Percentiles rank a stretch among this genome's conserved stretches.
phyloP scores from a whole-genome alignment of 1,140 invertebrate species.

The Aphelenchoides fujianensis region DNA sequence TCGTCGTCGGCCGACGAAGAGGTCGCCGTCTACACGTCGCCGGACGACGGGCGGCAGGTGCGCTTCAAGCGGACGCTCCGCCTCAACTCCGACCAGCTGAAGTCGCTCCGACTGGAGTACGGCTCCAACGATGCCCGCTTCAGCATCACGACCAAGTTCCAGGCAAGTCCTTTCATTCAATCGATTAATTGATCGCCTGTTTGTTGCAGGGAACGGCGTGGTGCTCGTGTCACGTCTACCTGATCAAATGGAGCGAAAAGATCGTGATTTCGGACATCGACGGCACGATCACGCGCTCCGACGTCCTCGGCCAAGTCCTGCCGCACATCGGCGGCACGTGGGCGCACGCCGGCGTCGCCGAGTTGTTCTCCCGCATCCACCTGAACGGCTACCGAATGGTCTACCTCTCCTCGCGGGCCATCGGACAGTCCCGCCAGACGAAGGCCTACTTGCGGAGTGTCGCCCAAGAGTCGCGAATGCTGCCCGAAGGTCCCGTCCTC shows the following conservation, averaged over 20 bases:
- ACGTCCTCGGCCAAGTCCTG: constrained; percentile 95
- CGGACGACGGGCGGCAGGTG: constrained; percentile 31
- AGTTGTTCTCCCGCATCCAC: constrained; percentile 93
- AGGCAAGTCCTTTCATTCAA: constrained; percentile 67
- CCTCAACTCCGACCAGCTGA: constrained; percentile 86
- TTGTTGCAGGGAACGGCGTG: constrained; percentile 94
- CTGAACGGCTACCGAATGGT: constrained; percentile 77
- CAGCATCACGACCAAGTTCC: constrained; percentile 96
- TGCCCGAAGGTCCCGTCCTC: constrained; percentile 92
- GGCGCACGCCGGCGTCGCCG: constrained; percentile 93
- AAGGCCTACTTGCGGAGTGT: constrained; percentile 89
- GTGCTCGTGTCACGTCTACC: constrained; percentile 92
- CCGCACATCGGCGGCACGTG: constrained; percentile 95
- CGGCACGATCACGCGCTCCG: constrained; percentile 98
- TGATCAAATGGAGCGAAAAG: constrained; percentile 93
- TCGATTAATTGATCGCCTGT: too few species aligned
- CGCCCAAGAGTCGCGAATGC: constrained; percentile 81
- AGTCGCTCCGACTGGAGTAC: constrained; percentile 68
- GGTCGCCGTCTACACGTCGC: constrained; percentile 4
- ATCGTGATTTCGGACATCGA: constrained; percentile 99
- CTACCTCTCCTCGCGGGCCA: constrained; percentile 90
- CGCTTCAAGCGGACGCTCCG: constrained; percentile 68
- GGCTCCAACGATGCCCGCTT: constrained; percentile 95
- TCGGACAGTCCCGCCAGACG: constrained; percentile 82
- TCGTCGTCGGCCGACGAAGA: constrained; percentile 9